Conservation (phyloP, 2,113 vertebrate genomes). For the Agapornis roseicollis region DNA sequence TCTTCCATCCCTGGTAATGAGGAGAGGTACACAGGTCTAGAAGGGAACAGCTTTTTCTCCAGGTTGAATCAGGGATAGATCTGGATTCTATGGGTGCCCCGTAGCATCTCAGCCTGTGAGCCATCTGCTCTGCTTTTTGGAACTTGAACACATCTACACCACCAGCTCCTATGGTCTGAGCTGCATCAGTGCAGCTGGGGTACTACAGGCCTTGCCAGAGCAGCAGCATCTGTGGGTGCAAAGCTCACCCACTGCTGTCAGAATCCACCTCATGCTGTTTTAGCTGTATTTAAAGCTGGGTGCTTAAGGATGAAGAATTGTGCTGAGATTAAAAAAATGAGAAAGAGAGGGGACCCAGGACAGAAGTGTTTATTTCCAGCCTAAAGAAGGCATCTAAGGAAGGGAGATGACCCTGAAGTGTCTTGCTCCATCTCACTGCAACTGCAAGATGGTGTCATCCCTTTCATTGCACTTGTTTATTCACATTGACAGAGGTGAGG, state of each 20-base stretch:
- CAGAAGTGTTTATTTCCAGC: background rate
- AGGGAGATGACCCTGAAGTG: background rate
- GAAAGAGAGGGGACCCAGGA: background rate
- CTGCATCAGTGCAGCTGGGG: background rate
- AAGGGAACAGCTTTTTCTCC: background rate
- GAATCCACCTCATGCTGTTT: fast-evolving
- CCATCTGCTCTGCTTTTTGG: background rate
- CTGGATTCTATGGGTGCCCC: background rate
- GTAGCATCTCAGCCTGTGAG: background rate
- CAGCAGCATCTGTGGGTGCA: background rate
- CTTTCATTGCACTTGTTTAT: background rate
- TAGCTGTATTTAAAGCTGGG: background rate
- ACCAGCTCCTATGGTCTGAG: background rate
- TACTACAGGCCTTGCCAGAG: background rate
- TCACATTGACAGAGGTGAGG: background rate
- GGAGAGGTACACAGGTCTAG: background rate
- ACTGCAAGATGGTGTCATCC: background rate
- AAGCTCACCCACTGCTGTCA: fast-evolving
- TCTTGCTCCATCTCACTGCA: background rate
- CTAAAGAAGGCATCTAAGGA: background rate
- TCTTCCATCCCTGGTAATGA: background rate
- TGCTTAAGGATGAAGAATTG: background rate
- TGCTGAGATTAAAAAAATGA: background rate
- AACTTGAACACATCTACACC: background rate
- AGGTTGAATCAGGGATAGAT: background rate